Conservation (phyloP, 2,113 vertebrate species). For the Mustela lutreola region DNA sequence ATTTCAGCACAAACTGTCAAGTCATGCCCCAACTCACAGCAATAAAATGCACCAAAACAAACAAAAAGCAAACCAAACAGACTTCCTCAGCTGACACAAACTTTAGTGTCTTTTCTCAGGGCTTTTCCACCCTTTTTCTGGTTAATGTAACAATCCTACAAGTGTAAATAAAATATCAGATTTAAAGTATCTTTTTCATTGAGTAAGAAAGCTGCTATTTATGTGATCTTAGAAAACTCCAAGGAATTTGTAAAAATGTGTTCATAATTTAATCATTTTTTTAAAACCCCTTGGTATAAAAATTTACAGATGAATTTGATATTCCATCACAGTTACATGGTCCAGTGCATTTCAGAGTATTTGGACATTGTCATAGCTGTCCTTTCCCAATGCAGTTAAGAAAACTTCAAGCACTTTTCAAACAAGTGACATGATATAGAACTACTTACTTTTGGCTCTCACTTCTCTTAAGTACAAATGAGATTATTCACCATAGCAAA, state of each 20-base stretch:
- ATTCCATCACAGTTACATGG: slow-evolving; percentile 87
- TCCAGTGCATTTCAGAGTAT: slow-evolving; percentile 82
- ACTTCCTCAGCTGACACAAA: background rate
- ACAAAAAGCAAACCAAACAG: background rate
- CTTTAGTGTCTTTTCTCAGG: background rate
- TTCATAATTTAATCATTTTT: slow-evolving; percentile 58
- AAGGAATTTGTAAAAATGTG: slow-evolving; percentile 71
- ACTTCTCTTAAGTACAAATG: slow-evolving; percentile 63
- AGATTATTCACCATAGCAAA: slow-evolving; percentile 74
- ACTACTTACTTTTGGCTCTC: slow-evolving; percentile 64
- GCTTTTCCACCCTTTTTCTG: background rate
- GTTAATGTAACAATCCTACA: slow-evolving; percentile 46
- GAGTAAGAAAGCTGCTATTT: slow-evolving; percentile 55
- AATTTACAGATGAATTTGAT: slow-evolving; percentile 77
- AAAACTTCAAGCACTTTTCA: slow-evolving; percentile 76
- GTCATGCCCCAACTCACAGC: background rate
- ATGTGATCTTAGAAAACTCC: slow-evolving; percentile 70
- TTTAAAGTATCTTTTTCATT: slow-evolving; percentile 62
- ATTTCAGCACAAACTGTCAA: background rate
- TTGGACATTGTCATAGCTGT: slow-evolving; percentile 72
- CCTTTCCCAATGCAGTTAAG: slow-evolving; percentile 73
- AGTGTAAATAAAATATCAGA: slow-evolving; percentile 60
- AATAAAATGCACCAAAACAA: slow-evolving; percentile 27
- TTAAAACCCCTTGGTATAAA: slow-evolving; percentile 71
- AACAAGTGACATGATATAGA: slow-evolving; percentile 68